These are phyloP conservation scores for Lucinisca nassula DNA, from an alignment of 2,888 invertebrate species.

Conservation along the genomic window DNA sequence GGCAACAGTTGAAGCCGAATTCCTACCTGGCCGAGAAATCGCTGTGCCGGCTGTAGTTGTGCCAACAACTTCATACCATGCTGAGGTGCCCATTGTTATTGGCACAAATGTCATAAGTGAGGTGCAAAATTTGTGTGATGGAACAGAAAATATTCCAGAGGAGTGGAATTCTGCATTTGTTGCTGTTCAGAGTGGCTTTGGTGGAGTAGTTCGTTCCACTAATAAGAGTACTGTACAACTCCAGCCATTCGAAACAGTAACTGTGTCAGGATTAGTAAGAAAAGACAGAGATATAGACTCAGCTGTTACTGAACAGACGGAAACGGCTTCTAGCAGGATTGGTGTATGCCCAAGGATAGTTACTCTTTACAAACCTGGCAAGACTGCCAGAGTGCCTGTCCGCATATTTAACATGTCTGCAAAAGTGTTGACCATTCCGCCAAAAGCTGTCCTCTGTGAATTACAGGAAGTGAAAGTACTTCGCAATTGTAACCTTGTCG, in stretches of 20 bases:
- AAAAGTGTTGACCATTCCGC: slow-evolving; percentile 7
- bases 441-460: slow-evolving; percentile 25
- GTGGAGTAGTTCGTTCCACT: background rate
- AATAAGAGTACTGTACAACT: background rate
- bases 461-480: slow-evolving; percentile 30
- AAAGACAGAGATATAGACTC: background rate
- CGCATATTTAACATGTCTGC: slow-evolving; percentile 29
- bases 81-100: background rate
- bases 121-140: background rate
- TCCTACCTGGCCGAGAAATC: background rate
- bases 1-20: background rate
- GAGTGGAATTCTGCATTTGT: background rate
- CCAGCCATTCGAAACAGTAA: slow-evolving; percentile 6
- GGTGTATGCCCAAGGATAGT: slow-evolving; percentile 23
- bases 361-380: slow-evolving; percentile 8
- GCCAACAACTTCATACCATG: background rate
- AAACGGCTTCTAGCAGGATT: background rate
- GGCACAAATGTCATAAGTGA: background rate
- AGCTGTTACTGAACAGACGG: background rate
- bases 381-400: slow-evolving; percentile 32
- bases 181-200: background rate
- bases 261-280: background rate
- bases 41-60: background rate
- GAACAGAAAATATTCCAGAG: background rate
- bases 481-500: background rate